phyloP scores from a whole-genome alignment of 2,113 vertebrate species.

The Sakesphorus luctuosus region DNA sequence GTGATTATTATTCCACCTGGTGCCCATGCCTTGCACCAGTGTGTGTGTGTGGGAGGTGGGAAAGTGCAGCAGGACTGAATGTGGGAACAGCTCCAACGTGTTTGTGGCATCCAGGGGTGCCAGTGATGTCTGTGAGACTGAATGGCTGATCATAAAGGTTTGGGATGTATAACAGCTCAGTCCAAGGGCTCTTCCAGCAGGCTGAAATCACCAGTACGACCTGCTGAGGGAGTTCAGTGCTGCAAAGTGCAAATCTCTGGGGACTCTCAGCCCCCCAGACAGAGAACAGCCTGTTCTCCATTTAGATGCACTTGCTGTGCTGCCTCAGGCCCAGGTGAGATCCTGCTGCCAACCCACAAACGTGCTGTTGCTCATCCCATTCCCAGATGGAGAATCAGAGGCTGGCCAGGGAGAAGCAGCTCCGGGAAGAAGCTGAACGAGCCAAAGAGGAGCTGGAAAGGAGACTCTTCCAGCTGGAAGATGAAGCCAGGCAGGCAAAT shows the following conservation, averaged over 20 bases:
- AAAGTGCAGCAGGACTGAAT: not conserved
- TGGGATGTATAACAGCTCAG: not conserved
- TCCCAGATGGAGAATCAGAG: conserved; percentile 90
- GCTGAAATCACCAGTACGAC: not conserved
- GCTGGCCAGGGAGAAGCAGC: conserved; percentile 88
- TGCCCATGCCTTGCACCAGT: not conserved
- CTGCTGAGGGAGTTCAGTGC: not conserved
- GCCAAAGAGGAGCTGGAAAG: conserved; percentile 90
- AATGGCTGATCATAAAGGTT: not conserved
- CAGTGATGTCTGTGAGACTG: not conserved
- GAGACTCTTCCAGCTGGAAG: conserved; percentile 89
- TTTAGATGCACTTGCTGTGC: not conserved
- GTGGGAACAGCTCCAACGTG: not conserved
- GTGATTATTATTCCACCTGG: not conserved
- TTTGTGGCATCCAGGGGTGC: not conserved
- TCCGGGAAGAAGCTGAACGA: conserved; percentile 89
- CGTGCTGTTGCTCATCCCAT: not conserved
- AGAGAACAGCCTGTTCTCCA: not conserved
- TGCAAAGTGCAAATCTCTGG: not conserved
- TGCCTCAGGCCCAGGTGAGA: not conserved
- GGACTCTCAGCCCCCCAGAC: not conserved
- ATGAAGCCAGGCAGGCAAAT: conserved; percentile 88
- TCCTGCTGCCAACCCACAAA: not conserved
- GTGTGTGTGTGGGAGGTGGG: not conserved
- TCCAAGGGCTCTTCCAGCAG: not conserved